Conservation (phyloP, 1,140 invertebrate species). For the Potamilus streckersoni region DNA sequence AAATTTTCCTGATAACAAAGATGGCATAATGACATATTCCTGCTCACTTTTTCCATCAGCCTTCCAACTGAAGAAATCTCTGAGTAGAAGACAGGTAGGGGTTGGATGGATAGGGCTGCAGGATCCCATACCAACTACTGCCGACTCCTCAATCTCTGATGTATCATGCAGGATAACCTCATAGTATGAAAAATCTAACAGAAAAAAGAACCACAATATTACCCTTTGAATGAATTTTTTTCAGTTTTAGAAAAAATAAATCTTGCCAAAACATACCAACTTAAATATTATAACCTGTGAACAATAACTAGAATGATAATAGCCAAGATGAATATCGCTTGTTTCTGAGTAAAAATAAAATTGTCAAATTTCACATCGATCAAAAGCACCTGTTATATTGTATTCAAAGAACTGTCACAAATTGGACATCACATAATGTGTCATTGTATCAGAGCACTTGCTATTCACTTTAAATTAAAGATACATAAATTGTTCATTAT, state of each 20-base stretch:
- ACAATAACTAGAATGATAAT: neutral
- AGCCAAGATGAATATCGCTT: neutral
- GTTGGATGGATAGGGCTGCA: slow-evolving; percentile 61
- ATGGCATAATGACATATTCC: neutral
- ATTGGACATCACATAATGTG: neutral
- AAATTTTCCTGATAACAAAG: no score
- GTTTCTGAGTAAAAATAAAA: neutral
- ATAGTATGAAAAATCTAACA: slow-evolving; percentile 59
- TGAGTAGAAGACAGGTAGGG: slow-evolving; percentile 54
- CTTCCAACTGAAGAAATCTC: slow-evolving; percentile 62
- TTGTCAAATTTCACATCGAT: neutral
- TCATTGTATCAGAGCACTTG: no score
- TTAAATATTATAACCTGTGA: no score
- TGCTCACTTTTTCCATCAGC: slow-evolving; percentile 38
- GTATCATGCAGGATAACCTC: slow-evolving; percentile 57
- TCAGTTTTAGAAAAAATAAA: no score
- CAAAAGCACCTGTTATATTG: neutral
- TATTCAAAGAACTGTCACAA: neutral
- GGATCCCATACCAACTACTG: slow-evolving; percentile 53
- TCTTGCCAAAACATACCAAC: no score
- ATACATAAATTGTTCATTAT: no score
- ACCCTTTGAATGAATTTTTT: neutral
- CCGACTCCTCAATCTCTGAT: slow-evolving; percentile 41
- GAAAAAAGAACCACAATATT: slow-evolving; percentile 17
- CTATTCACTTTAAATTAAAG: no score